phyloP scores from a whole-genome alignment of 2,888 invertebrate species.

The Geophilus truncorum region DNA sequence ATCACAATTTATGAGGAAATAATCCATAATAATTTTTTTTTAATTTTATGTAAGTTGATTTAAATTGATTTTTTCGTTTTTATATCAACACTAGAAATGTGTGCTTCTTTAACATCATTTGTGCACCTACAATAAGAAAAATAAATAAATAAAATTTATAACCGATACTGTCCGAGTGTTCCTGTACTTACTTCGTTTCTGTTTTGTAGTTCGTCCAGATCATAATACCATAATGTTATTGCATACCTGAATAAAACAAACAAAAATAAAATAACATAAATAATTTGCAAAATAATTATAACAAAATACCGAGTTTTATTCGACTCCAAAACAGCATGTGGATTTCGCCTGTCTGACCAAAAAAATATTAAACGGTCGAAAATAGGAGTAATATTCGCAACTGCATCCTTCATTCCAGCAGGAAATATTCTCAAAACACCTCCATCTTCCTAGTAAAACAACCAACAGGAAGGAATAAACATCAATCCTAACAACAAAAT shows the following conservation, averaged over 20 bases:
- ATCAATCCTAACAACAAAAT: too few species aligned
- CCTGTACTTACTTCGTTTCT: too few species aligned
- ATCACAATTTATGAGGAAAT: too few species aligned
- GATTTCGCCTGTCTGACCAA: conserved; percentile 95
- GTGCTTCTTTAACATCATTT: too few species aligned
- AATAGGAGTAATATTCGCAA: conserved; percentile 84
- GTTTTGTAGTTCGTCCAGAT: background rate
- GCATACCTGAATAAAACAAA: background rate
- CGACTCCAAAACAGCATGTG: conserved; percentile 94
- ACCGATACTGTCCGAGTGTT: too few species aligned
- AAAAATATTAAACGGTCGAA: conserved; percentile 93
- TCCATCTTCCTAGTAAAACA: conserved; percentile 57
- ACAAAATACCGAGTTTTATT: conserved; percentile 63
- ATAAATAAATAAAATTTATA: background rate
- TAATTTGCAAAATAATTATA: background rate
- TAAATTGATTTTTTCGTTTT: too few species aligned
- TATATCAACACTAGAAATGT: too few species aligned
- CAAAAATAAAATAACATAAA: background rate
- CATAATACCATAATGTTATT: background rate
- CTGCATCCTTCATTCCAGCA: conserved; percentile 67
- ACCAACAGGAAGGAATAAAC: background rate
- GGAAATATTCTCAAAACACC: conserved; percentile 90
- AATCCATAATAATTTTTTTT: too few species aligned
- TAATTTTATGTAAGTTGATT: too few species aligned
- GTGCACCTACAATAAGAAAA: too few species aligned